phyloP scores from a whole-genome alignment of 2,888 invertebrate genomes.

The Parnassius glacialis region DNA sequence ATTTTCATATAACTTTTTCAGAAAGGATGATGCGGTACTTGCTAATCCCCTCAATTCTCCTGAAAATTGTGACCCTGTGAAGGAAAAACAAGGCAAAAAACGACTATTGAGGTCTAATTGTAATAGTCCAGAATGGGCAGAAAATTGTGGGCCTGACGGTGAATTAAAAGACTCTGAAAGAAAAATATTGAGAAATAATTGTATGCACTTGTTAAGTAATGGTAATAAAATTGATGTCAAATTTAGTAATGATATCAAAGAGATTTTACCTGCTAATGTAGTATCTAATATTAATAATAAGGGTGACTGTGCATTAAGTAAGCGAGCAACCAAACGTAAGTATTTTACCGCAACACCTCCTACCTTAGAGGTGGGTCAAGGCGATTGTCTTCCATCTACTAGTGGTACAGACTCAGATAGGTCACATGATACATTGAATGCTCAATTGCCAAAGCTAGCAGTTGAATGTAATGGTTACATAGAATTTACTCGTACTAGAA shows the following conservation, averaged over 20 bases:
- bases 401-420: slow-evolving; percentile 61
- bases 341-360: slow-evolving; percentile 63
- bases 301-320: slow-evolving; percentile 54
- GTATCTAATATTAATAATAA: slow-evolving; percentile 47
- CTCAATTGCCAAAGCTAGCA: slow-evolving; percentile 65
- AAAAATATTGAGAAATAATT: slow-evolving; percentile 45
- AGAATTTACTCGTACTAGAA: slow-evolving; percentile 65
- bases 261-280: slow-evolving; percentile 37
- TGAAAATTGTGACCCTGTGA: slow-evolving; percentile 44
- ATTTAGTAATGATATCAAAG: slow-evolving; percentile 6
- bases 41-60: slow-evolving; percentile 59
- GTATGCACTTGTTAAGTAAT: slow-evolving; percentile 22
- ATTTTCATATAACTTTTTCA: slow-evolving; percentile 40
- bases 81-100: slow-evolving; percentile 49
- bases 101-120: slow-evolving; percentile 49
- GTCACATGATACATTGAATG: slow-evolving; percentile 62
- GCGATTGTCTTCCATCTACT: slow-evolving; percentile 72
- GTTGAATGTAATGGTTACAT: slow-evolving; percentile 74
- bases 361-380: slow-evolving; percentile 67
- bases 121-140: slow-evolving; percentile 71
- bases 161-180: slow-evolving; percentile 38
- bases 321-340: slow-evolving; percentile 47
- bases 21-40: slow-evolving; percentile 51
- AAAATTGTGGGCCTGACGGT: slow-evolving; percentile 57
- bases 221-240: slow-evolving; percentile 11